Conservation (phyloP, 2,888 invertebrate genomes). For the Hipparchia sbordonii region DNA sequence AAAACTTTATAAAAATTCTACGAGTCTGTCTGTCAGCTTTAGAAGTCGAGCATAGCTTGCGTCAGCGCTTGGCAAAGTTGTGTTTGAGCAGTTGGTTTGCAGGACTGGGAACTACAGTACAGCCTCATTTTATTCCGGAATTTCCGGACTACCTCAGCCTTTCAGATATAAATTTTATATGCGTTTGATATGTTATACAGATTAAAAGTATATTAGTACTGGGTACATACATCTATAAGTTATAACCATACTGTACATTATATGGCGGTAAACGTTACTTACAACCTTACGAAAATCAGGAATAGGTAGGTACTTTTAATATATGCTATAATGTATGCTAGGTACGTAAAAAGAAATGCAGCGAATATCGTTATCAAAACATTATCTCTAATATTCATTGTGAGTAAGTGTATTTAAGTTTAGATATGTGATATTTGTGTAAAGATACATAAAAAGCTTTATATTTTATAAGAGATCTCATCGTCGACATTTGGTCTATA, state of each 20-base stretch:
- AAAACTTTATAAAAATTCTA: slow-evolving; percentile 71
- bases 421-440: slow-evolving; percentile 80
- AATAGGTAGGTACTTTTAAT: slow-evolving; percentile 54
- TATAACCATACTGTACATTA: slow-evolving; percentile 71
- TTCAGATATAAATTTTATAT: slow-evolving; percentile 66
- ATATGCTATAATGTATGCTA: slow-evolving; percentile 54
- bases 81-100: slow-evolving; percentile 61
- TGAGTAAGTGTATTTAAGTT: slow-evolving; percentile 68
- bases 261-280: slow-evolving; percentile 68
- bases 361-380: slow-evolving; percentile 81
- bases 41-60: slow-evolving; percentile 58
- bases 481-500: slow-evolving; percentile 65
- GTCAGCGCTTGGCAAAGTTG: slow-evolving; percentile 52
- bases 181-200: slow-evolving; percentile 80
- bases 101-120: slow-evolving; percentile 39
- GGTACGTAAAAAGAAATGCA: slow-evolving; percentile 75
- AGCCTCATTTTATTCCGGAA: slow-evolving; percentile 55
- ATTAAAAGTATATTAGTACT: slow-evolving; percentile 70
- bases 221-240: slow-evolving; percentile 68
- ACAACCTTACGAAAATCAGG: slow-evolving; percentile 69
- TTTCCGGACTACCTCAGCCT: slow-evolving; percentile 68
- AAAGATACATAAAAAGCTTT: slow-evolving; percentile 71
- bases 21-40: slow-evolving; percentile 56
- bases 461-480: slow-evolving; percentile 56
- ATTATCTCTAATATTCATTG: slow-evolving; percentile 72